Evolutionary conservation across 2,888 invertebrate species (phyloP), one percentile per base, ranked within the genome.

Genomic region (Cataglyphis altisquamis): DNA sequence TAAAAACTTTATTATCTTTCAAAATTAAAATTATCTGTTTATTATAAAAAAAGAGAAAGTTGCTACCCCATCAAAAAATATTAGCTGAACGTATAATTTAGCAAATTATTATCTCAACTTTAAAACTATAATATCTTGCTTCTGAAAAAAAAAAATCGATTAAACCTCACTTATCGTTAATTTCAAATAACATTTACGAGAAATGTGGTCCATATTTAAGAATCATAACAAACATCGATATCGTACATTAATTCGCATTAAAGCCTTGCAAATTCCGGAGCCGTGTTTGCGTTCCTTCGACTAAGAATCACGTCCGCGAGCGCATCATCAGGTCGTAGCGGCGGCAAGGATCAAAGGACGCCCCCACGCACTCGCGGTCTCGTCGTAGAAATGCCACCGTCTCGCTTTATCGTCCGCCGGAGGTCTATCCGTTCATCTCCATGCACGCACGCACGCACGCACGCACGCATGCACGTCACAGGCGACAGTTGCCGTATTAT

Each of bases 261-360:
- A 4, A 66, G 9, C 57, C 29, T 55, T 29, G 67, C 55, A 41
- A 77, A 67, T 67, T 66, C 55, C 29, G 67, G n/a, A 39, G 67
- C 12, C 41, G 15, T 29, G 67, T 55, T 29, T 12, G 25, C 36
- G 45, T 66, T 39, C 12, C 52, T 52, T 9, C 55, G 3, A 4
- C 29, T 29, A 77, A 75, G 41, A 63, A 68, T 84, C 78, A 74
- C 77, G 75, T 78, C 29, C 67, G 60, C 83, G 77, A 25, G 52
- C 48, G 63, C 25, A 57, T 63, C 67, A 80, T 52, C 39, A 63
- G 48, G 80, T 83, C 83, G 88, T 78, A 82, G 57, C 52, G 82
- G 83, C 91, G 91, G 90, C 83, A 60, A 86, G 81, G 83, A 91
- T 91, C 91, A 91, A 91, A 91, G 77, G 86, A 87, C 87, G 86